Evolutionary conservation across 2,797 vertebrate species (phyloP).

Genomic region (Chaetodon trifasciatus): DNA sequence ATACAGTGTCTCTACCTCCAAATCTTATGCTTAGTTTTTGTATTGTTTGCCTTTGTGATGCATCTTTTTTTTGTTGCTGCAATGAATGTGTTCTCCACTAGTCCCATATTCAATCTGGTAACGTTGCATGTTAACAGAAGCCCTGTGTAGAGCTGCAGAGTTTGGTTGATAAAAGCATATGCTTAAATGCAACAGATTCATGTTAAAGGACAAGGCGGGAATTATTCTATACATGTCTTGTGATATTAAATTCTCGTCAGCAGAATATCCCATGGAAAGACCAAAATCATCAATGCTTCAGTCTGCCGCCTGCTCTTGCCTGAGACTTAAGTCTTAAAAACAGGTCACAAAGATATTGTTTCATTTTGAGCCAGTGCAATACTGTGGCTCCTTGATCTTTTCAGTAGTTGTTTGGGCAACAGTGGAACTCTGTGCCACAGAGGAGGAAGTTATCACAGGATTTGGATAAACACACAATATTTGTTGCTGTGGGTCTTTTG

Average conservation of each 20-base stretch:
- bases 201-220: not conserved
- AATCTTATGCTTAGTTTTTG: not conserved
- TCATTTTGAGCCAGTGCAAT: not conserved
- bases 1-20: not conserved
- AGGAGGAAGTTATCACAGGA: no score
- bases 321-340: not conserved
- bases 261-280: not conserved
- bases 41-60: not conserved
- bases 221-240: not conserved
- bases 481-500: not conserved
- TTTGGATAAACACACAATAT: not conserved
- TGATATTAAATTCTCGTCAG: not conserved
- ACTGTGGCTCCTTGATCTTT: not conserved
- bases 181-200: not conserved
- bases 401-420: no score
- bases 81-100: not conserved
- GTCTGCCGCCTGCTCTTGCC: not conserved
- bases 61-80: not conserved
- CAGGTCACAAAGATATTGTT: not conserved
- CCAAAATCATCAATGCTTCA: not conserved
- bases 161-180: not conserved
- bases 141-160: not conserved
- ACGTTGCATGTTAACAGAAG: not conserved
- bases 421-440: no score
- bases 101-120: not conserved